phyloP scores from a whole-genome alignment of 2,797 vertebrate species.

The Sebastes ruberrimus region DNA sequence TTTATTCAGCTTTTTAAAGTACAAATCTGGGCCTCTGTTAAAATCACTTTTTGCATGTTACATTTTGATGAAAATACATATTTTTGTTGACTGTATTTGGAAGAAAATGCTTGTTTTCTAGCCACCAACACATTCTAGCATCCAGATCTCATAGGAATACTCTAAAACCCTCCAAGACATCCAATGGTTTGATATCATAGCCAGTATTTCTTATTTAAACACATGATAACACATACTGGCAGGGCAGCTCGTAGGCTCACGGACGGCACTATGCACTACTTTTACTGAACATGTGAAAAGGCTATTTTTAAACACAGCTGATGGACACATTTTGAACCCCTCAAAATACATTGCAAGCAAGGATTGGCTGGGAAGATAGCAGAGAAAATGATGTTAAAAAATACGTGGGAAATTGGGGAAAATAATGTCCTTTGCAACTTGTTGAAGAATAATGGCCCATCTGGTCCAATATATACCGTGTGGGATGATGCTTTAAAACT shows the following conservation, averaged over 20 bases:
- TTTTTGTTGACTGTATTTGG: background rate
- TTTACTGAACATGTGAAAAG: background rate
- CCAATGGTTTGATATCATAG: background rate
- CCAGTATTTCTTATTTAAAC: conserved; percentile 19
- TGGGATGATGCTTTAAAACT: background rate
- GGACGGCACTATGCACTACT: conserved; percentile 1
- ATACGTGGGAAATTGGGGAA: background rate
- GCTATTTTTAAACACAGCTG: conserved; percentile 25
- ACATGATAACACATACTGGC: background rate
- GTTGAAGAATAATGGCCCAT: background rate
- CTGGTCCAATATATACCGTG: background rate
- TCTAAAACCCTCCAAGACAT: background rate
- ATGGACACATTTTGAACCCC: conserved; percentile 6
- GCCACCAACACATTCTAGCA: background rate
- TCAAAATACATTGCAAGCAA: background rate
- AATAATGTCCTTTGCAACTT: background rate
- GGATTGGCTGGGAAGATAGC: background rate
- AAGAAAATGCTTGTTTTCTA: background rate
- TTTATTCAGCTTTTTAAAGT: background rate
- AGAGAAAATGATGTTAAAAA: background rate
- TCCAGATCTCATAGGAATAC: background rate
- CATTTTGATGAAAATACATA: background rate
- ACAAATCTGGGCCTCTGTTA: background rate
- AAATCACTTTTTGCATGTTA: background rate
- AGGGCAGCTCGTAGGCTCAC: background rate